Percentiles rank a stretch among this genome's conserved stretches.
These are phyloP conservation scores for Augiades crinisus DNA, from an alignment of 2,888 invertebrate genomes.

Conservation along the genomic window DNA sequence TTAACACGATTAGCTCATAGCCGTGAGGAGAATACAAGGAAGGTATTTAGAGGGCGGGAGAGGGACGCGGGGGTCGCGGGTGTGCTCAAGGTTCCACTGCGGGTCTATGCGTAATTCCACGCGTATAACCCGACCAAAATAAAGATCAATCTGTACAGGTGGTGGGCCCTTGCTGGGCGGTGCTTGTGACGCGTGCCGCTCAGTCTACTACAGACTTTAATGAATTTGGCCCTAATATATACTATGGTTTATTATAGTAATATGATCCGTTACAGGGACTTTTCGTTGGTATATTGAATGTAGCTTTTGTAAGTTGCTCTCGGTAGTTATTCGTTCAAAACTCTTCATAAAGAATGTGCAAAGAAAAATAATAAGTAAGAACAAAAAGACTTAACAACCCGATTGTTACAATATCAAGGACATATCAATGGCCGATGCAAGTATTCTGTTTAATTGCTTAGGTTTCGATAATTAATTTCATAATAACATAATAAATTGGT, in stretches of 20 bases:
- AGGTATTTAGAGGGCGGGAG: conserved; percentile 45
- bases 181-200: conserved; percentile 8
- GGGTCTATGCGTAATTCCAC: conserved; percentile 71
- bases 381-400: too few relatives aligned
- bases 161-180: conserved; percentile 4
- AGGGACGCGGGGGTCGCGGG: conserved; percentile 36
- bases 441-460: too few relatives aligned
- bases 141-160: conserved; percentile 23
- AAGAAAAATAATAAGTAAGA: too few relatives aligned
- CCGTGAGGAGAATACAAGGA: conserved; percentile 47
- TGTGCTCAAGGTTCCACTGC: conserved; percentile 64
- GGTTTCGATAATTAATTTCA: neutral
- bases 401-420: too few relatives aligned
- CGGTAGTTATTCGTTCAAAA: too few relatives aligned
- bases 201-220: conserved; percentile 24
- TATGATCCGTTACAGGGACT: neutral
- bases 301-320: too few relatives aligned
- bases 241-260: neutral
- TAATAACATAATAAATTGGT: neutral
- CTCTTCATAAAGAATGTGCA: too few relatives aligned
- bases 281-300: neutral
- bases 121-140: conserved; percentile 48
- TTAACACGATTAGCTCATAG: conserved; percentile 9
- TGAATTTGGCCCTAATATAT: conserved; percentile 4
- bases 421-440: too few relatives aligned